Percentiles rank a stretch among this genome's conserved stretches.
Evolutionary conservation across 2,888 invertebrate genomes (phyloP).

Genomic region (Cremastinae sp.): DNA sequence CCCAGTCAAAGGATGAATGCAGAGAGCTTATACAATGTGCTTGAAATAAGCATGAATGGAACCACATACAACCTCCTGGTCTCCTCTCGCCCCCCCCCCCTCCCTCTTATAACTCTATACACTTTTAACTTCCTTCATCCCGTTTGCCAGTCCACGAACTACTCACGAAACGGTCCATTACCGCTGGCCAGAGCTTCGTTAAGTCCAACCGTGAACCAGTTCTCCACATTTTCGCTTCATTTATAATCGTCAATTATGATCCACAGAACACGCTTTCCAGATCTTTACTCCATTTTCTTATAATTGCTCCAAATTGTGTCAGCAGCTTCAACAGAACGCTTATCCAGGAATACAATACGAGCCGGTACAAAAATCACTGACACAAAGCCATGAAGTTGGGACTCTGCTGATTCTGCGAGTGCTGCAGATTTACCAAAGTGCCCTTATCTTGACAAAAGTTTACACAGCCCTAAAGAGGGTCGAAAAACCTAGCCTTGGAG

Average conservation of each 20-base stretch:
- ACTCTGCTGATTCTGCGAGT: constrained; percentile 27
- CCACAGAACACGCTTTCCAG: neutral
- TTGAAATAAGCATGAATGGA: constrained; percentile 80
- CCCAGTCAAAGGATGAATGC: constrained; percentile 77
- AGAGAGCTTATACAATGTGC: constrained; percentile 75
- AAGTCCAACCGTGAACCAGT: constrained; percentile 41
- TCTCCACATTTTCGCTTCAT: constrained; percentile 1
- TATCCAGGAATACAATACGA: neutral
- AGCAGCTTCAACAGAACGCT: neutral
- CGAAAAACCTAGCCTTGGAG: too few species aligned
- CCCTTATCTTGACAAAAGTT: constrained; percentile 35
- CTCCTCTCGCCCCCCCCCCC: constrained; percentile 20
- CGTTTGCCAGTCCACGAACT: constrained; percentile 38
- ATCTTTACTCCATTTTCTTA: neutral
- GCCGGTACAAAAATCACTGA: constrained; percentile 16
- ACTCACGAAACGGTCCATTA: constrained; percentile 64
- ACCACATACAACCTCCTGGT: constrained; percentile 68
- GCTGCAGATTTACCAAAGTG: constrained; percentile 4
- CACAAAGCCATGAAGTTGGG: neutral
- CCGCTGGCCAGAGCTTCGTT: constrained; percentile 68
- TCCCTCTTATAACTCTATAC: constrained; percentile 35
- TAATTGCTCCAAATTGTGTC: neutral
- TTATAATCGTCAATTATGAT: neutral
- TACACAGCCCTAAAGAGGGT: constrained; percentile 22
- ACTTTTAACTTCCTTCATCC: constrained; percentile 15